Base-by-base conservation (phyloP, 2,888 invertebrate species). In the Drosophila dives region DNA sequence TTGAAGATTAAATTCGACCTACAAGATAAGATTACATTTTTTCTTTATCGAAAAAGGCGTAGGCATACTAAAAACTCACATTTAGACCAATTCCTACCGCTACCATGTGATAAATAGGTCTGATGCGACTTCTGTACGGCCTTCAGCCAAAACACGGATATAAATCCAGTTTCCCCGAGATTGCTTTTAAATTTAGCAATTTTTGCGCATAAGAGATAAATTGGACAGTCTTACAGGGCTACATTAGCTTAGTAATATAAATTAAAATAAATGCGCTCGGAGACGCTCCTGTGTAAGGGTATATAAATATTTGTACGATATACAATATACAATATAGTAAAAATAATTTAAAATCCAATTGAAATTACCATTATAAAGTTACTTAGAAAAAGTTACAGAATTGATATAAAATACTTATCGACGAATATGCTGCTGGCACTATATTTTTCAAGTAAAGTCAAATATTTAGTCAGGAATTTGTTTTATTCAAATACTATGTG, bases 401-500 rank as follows among this genome's bases (percentile, higher is more conserved):
- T 49, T 5, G 26, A 15, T 49, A 2, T 45, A 45, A 45, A 45
- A 23, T 23, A 23, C 20, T 23, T 23, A 20, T 45, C 45, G 7
- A 45, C 7, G 20, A 26, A 26, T 26, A 29, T 6, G 29, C 29
- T 45, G 45, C 3, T 45, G 20, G 2, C 20, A 45, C 15, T 23
- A 45, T 15, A 7, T 3, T 34, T 34, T 10, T 34, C 33, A 23
- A n/a, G 5, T 10, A 54, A 36, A 54, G 29, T 20, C 29, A 40
- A 40, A 38, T 29, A 10, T 23, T 8, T 54, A 23, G 8, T 48
- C 33, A 34, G 33, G 7, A 17, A 48, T 34, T 33, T 48, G 4
- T 48, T 33, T 58, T 33, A 58, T 45, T 45, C 20, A 56, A 59
- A 59, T 32, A 59, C 58, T 33, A 33, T 36, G n/a, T 32, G 40